A percentile compares a stretch with the other conserved stretches of the same genome.
Conservation (phyloP, 2,113 vertebrate genomes). For the Apistogramma diplotaenia region DNA sequence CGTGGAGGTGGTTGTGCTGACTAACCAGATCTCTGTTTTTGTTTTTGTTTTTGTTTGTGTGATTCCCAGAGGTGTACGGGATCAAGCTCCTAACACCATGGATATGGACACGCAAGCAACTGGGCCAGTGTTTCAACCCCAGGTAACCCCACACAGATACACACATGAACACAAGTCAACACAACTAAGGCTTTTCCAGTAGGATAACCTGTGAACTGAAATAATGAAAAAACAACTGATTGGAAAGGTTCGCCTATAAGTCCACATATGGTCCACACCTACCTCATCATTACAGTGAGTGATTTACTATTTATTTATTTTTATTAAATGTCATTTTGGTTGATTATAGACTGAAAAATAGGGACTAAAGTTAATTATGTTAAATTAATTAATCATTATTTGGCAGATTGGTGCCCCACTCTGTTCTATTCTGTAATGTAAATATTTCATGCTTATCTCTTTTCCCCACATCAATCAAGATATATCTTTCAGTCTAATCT, state of each 20-base stretch:
- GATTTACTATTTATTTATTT: too few species aligned
- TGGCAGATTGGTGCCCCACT: background rate
- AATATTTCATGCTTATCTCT: background rate
- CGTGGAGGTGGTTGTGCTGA: background rate
- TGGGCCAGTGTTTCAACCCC: slow-evolving; percentile 85
- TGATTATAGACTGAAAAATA: background rate
- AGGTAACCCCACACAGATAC: slow-evolving; percentile 76
- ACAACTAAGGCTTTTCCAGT: background rate
- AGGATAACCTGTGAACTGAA: background rate
- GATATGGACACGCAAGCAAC: slow-evolving; percentile 92
- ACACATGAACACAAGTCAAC: background rate
- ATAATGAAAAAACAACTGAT: too few species aligned
- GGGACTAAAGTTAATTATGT: background rate
- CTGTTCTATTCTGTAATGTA: background rate
- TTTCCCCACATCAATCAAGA: slow-evolving; percentile 4
- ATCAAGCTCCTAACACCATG: slow-evolving; percentile 78
- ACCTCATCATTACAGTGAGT: background rate
- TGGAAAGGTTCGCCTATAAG: background rate
- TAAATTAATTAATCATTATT: background rate
- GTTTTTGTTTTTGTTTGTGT: slow-evolving; percentile 20
- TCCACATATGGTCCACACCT: background rate
- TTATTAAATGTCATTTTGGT: background rate
- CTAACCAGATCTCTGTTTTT: slow-evolving; percentile 1
- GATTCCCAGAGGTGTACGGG: slow-evolving; percentile 76
- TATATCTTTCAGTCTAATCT: slow-evolving; percentile 10